These are phyloP conservation scores for Porites lutea DNA, from an alignment of 64 coral and sea anemone genomes.

Conservation along the genomic window DNA sequence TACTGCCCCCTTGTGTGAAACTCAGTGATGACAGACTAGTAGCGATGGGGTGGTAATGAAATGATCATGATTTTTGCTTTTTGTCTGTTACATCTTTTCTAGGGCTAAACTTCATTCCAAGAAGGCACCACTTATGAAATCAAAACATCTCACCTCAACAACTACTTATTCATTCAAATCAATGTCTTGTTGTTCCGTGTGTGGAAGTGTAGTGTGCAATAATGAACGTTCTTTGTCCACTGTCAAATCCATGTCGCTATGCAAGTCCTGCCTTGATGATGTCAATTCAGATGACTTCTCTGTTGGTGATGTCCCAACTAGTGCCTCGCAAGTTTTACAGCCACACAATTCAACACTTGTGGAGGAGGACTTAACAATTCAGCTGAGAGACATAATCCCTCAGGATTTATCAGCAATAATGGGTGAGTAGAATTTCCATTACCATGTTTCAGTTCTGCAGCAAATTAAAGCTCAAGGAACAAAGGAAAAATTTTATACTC, in stretches of 20 bases:
- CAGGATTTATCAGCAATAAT: conserved; percentile 26
- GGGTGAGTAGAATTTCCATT: not conserved
- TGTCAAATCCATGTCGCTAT: conserved; percentile 34
- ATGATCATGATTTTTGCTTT: not conserved
- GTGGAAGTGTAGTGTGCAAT: not conserved
- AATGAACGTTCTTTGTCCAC: not conserved
- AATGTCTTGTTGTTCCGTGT: conserved; percentile 26
- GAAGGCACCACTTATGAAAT: conserved; percentile 5
- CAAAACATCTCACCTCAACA: not conserved
- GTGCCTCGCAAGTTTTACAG: not conserved
- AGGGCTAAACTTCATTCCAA: not conserved
- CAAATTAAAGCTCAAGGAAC: no score
- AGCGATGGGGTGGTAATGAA: no score
- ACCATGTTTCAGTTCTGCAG: no score
- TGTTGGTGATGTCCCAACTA: not conserved
- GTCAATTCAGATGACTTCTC: conserved; percentile 12
- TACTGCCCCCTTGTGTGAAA: no score
- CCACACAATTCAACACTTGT: conserved; percentile 41
- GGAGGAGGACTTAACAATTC: not conserved
- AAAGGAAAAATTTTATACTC: no score
- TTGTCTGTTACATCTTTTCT: not conserved
- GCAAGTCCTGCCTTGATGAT: not conserved
- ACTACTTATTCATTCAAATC: conserved; percentile 33
- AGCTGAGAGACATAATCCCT: conserved; percentile 10
- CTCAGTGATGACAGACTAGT: no score